phyloP scores from a whole-genome alignment of 1,140 invertebrate species.

The Nixonia krombeini region DNA sequence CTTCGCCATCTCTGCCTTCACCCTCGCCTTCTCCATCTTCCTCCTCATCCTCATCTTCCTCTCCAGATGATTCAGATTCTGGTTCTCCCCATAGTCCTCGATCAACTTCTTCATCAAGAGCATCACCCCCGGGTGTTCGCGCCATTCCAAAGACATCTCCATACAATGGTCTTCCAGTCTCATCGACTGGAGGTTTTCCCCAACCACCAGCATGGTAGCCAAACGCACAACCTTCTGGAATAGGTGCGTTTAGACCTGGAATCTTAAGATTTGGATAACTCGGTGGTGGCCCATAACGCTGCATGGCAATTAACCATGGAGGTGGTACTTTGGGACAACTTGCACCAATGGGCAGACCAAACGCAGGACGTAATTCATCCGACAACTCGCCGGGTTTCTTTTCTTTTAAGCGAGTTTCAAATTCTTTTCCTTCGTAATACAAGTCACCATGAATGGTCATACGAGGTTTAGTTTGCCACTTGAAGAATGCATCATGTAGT shows the following conservation, averaged over 20 bases:
- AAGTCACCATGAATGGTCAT: constrained; percentile 99
- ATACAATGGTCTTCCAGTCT: constrained; percentile 96
- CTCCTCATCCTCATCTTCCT: constrained; percentile 87
- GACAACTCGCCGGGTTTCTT: constrained; percentile 99
- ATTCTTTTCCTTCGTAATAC: constrained; percentile 99
- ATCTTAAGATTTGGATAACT: constrained; percentile 99
- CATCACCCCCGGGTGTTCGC: constrained; percentile 74
- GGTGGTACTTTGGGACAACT: constrained; percentile 92
- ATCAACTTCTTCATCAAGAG: constrained; percentile 90
- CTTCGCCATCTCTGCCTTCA: constrained; percentile 76
- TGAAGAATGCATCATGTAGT: constrained; percentile 99
- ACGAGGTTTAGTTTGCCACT: constrained; percentile 98
- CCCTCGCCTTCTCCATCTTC: constrained; percentile 81
- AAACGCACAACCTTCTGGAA: constrained; percentile 97
- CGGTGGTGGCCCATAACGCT: constrained; percentile 98
- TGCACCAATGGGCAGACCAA: constrained; percentile 98
- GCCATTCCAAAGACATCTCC: constrained; percentile 96
- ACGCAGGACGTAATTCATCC: constrained; percentile 94
- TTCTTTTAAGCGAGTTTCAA: constrained; percentile 97
- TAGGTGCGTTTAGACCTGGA: constrained; percentile 92
- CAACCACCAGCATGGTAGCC: constrained; percentile 99
- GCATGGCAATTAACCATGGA: constrained; percentile 99
- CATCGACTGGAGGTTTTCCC: constrained; percentile 99
- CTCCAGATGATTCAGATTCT: constrained; percentile 93
- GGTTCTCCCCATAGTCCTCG: constrained; percentile 97